These are phyloP conservation scores for Amiota communis DNA, from an alignment of 2,888 invertebrate species.

Conservation along the genomic window DNA sequence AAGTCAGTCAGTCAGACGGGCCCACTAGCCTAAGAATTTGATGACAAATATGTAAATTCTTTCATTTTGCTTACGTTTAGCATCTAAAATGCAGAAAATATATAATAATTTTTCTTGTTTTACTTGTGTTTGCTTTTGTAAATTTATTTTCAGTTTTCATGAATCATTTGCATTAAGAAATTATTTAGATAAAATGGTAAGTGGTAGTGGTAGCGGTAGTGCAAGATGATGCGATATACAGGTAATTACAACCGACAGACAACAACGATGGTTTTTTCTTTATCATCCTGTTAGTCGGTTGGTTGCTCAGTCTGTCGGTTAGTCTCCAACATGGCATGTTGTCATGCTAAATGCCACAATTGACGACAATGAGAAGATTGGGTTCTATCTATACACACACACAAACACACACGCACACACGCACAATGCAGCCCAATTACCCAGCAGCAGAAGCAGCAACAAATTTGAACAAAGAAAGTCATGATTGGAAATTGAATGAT, in stretches of 20 bases:
- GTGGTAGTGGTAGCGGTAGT: background rate
- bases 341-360: constrained; percentile 10
- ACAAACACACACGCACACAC: background rate
- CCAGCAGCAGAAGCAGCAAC: background rate
- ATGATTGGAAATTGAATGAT: constrained; percentile 20
- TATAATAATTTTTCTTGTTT: background rate
- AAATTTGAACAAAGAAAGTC: constrained; percentile 14
- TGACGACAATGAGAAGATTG: constrained; percentile 4
- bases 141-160: constrained; percentile 18
- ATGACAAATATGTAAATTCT: constrained; percentile 25
- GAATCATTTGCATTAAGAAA: constrained; percentile 16
- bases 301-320: too few relatives aligned
- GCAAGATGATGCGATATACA: background rate
- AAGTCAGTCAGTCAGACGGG: too few relatives aligned
- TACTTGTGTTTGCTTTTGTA: constrained; percentile 3
- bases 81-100: background rate
- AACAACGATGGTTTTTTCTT: background rate
- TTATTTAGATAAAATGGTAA: background rate
- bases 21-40: background rate
- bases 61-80: constrained; percentile 7
- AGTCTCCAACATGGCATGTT: constrained; percentile 6
- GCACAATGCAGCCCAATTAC: constrained; percentile 4
- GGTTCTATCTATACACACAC: too few relatives aligned
- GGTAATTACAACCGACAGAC: constrained; percentile 15
- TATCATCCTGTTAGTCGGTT: background rate